Evolutionary conservation across 2,888 invertebrate genomes (phyloP).

Genomic region (Anthrax anthrax): DNA sequence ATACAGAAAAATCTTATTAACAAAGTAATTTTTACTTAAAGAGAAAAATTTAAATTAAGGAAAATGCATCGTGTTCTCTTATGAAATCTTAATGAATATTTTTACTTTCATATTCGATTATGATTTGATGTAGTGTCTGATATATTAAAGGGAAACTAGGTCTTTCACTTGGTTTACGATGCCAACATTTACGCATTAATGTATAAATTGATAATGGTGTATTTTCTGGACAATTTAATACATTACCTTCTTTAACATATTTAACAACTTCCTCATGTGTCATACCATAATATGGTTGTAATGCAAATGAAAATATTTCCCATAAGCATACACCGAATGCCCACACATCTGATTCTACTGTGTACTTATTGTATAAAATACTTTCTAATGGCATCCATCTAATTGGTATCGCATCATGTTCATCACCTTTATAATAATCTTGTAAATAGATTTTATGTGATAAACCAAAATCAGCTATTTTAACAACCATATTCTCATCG

Average conservation of each 20-base stretch:
- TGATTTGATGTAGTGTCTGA: constrained; percentile 59
- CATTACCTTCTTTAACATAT: constrained; percentile 85
- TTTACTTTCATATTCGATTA: constrained; percentile 31
- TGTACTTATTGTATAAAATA: constrained; percentile 91
- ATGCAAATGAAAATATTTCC: constrained; percentile 93
- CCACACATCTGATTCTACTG: constrained; percentile 93
- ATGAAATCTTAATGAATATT: constrained; percentile 16
- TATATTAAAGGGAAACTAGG: constrained; percentile 75
- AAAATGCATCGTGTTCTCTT: no score
- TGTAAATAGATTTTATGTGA: constrained; percentile 91
- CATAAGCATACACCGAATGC: constrained; percentile 92
- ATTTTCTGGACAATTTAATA: constrained; percentile 79
- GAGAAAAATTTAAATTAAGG: no score
- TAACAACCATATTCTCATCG: constrained; percentile 84
- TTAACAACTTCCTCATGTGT: constrained; percentile 94
- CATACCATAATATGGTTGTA: constrained; percentile 95
- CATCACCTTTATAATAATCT: constrained; percentile 91
- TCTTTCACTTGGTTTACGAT: constrained; percentile 66
- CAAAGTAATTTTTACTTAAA: no score
- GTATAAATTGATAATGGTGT: constrained; percentile 77
- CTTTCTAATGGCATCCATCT: constrained; percentile 98
- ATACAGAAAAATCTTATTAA: no score
- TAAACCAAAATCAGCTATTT: constrained; percentile 93
- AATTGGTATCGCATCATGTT: constrained; percentile 90
- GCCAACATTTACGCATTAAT: constrained; percentile 90